Conservation (phyloP, 2,888 invertebrate species). For the Drosophila mayaguana region DNA sequence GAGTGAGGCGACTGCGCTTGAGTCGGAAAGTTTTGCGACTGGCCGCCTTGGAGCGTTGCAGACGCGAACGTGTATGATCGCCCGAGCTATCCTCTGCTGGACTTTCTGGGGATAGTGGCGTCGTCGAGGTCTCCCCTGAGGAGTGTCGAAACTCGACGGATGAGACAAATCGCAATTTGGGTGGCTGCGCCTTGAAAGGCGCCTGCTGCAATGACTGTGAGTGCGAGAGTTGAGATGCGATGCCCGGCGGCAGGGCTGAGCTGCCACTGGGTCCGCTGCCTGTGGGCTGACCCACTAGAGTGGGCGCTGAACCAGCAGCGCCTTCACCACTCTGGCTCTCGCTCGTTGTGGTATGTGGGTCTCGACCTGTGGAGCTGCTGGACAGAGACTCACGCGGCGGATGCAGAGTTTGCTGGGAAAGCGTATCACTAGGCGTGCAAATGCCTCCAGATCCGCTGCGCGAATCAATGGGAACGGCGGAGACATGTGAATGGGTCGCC, state of each 20-base stretch:
- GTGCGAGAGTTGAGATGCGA: conserved; percentile 85
- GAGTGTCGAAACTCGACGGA: conserved; percentile 93
- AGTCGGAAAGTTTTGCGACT: conserved; percentile 97
- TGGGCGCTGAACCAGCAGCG: conserved; percentile 77
- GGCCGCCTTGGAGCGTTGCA: conserved; percentile 96
- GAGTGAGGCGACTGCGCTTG: conserved; percentile 89
- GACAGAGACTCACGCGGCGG: conserved; percentile 87
- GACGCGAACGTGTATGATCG: conserved; percentile 87
- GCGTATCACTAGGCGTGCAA: conserved; percentile 85
- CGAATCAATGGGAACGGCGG: conserved; percentile 84
- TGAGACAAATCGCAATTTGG: conserved; percentile 92
- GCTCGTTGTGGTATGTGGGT: conserved; percentile 84
- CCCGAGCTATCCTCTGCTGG: conserved; percentile 89
- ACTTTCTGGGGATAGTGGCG: conserved; percentile 91
- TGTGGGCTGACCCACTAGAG: conserved; percentile 66
- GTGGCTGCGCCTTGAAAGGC: conserved; percentile 86
- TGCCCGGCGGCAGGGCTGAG: conserved; percentile 76
- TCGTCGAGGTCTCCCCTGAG: conserved; percentile 91
- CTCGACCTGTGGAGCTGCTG: conserved; percentile 87
- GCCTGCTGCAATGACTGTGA: conserved; percentile 85
- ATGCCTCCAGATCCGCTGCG: conserved; percentile 85
- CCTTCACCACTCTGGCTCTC: conserved; percentile 84
- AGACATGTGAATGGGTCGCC: conserved; percentile 84
- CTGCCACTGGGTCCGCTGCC: conserved; percentile 63
- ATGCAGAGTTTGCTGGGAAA: conserved; percentile 85